Base-by-base conservation (phyloP, 2,888 invertebrate genomes). In the Lithophane leautieri region DNA sequence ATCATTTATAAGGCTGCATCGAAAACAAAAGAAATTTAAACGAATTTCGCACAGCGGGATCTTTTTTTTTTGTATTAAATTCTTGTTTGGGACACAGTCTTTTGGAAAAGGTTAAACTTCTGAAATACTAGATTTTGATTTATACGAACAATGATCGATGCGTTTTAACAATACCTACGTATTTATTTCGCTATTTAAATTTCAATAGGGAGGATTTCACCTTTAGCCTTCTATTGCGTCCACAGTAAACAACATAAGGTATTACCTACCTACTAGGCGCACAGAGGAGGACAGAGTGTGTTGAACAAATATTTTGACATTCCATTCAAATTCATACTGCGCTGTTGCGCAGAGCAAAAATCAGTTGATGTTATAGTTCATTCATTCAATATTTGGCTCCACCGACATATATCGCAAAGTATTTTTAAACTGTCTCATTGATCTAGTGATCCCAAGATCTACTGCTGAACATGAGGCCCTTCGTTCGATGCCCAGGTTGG, bases 121-220 rank as follows among this genome's bases (percentile, higher is more conserved):
- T 56, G 6, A 63, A 76, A 70, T 34, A 60, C 52, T 34, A 25
- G 0, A 50, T 47, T 62, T 12, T 28, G 3, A 40, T 40, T 28
- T 19, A 44, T 25, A 44, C 14, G n/a, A 44, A 67, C 6, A 22
- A 34, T 22, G 4, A 19, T 66, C n/a, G 8, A 25, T 47, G 34
- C 42, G 25, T 56, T 58, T 12, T 9, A 56, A 58, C 44, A 82
- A 44, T 50, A n/a, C n/a, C n/a, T n/a, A 62, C 14, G 2, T 52
- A 16, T 34, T 22, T 34, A 40, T 25, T 44, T 47, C n/a, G 9
- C 19, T 40, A 73, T 14, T 44, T 34, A 28, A 16, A 62, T 60
- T 83, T 52, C 50, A 65, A 71, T 69, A n/a, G n/a, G n/a, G 11
- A 70, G n/a, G 63, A 74, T 54, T 81, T 82, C 65, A 80, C 65